Evolutionary conservation across 2,797 vertebrate species (phyloP), one percentile per base, ranked within the genome.

Genomic region (Huso huso): DNA sequence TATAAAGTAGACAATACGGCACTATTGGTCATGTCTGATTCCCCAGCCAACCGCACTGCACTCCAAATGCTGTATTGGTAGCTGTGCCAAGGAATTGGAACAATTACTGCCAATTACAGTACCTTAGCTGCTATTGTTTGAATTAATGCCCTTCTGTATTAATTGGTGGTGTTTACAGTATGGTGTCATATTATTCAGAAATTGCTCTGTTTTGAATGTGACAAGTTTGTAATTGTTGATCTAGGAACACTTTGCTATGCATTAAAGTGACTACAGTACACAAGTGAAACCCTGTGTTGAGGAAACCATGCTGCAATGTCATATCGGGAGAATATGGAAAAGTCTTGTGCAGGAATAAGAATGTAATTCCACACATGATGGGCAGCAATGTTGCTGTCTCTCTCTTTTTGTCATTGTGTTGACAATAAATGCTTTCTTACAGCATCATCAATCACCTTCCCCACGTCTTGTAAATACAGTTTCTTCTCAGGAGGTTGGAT

Each of bases 71-170:
- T 86, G 85, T 83, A 75, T 76, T 61, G 79, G 69, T 82, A 80
- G 73, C 57, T 15, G 73, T 88, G 87, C 84, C 87, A 88, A 88
- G 81, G 10, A 84, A 84, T 88, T 87, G 86, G 75, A 85, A 84
- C 79, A 85, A 87, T 89, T 87, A 88, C 83, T 87, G 86, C 87
- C 87, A 88, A 86, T 86, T 83, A 83, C 76, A 82, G 83, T 87
- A 88, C 87, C 87, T 88, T 85, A 71, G 79, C 82, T 81, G 78
- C 73, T 58, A 55, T 55, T 55, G 53, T 10, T 5, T 55, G 9
- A n/a, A 55, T 10, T 10, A 10, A 55, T 10, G n/a, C 3, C 53
- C 53, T 5, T 55, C 53, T 8, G 53, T 55, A n/a, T 10, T 10
- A 55, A 55, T 10, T 10, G 53, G 53, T 10, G 53, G 37, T 37